Evolutionary conservation across 2,797 vertebrate genomes (phyloP).

Genomic region (Enteromius viviparus): DNA sequence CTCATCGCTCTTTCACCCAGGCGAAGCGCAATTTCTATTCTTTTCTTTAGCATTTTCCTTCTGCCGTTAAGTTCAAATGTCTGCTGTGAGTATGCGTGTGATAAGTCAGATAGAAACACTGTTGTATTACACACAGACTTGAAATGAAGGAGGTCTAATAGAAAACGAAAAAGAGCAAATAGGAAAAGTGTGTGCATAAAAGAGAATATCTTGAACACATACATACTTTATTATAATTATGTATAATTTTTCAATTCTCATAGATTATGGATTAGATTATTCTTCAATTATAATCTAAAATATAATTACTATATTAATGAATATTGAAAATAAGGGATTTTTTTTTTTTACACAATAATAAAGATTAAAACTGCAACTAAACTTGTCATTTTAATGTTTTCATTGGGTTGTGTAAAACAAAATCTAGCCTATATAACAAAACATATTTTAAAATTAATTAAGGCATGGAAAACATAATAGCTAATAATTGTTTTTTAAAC

Average conservation of each 20-base stretch:
- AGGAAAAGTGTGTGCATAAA: not conserved
- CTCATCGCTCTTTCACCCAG: conserved; percentile 47
- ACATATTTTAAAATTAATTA: not conserved
- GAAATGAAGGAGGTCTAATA: conserved; percentile 26
- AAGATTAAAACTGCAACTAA: not conserved
- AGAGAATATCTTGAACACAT: conserved; percentile 5
- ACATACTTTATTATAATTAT: not conserved
- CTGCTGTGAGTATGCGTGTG: not conserved
- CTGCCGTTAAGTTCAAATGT: not conserved
- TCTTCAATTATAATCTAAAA: not conserved
- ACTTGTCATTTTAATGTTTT: not conserved
- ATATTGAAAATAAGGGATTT: not conserved
- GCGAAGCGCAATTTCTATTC: conserved; percentile 17
- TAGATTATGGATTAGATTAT: no score
- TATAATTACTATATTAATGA: not conserved
- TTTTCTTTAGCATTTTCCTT: conserved; percentile 4
- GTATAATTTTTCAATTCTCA: not conserved
- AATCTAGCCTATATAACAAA: not conserved
- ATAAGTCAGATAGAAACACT: conserved; percentile 29
- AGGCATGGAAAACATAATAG: not conserved
- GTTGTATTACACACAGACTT: conserved; percentile 2
- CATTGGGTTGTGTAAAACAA: not conserved
- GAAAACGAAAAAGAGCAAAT: conserved; percentile 10
- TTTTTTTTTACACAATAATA: not conserved
- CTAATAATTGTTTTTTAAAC: not conserved